Conservation (phyloP, 2,797 vertebrate genomes). For the Artibeus lituratus region DNA sequence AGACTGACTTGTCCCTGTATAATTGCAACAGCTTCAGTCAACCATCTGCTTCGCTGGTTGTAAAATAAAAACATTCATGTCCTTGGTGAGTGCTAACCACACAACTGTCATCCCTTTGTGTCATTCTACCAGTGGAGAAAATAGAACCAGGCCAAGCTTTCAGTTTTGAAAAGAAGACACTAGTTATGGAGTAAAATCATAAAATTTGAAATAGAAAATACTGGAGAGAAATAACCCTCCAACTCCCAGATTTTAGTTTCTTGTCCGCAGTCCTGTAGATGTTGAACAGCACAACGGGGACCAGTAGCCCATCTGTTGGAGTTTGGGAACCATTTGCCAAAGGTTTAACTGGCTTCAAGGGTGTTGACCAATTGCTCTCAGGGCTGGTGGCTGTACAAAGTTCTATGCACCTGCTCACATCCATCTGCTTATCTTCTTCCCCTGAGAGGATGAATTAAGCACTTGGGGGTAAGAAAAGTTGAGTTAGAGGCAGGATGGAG, state of each 20-base stretch:
- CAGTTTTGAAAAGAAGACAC: neutral
- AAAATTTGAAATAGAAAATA: slow-evolving; percentile 42
- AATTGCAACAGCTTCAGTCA: neutral
- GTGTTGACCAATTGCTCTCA: slow-evolving; percentile 43
- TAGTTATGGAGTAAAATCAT: slow-evolving; percentile 10
- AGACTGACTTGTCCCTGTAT: neutral
- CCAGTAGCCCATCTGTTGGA: slow-evolving; percentile 46
- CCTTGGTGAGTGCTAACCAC: slow-evolving; percentile 8
- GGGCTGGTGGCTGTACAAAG: neutral
- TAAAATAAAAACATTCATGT: slow-evolving; percentile 20
- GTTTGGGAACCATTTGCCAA: slow-evolving; percentile 21
- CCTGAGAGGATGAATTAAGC: neutral
- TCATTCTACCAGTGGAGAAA: neutral
- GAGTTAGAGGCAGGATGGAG: neutral
- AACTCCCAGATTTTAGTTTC: slow-evolving; percentile 14
- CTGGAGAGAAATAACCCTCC: slow-evolving; percentile 9
- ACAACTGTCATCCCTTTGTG: neutral
- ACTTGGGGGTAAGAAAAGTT: neutral
- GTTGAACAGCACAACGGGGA: neutral
- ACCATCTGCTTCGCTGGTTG: neutral
- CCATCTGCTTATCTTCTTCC: slow-evolving; percentile 18
- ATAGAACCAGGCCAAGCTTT: neutral
- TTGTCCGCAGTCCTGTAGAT: neutral
- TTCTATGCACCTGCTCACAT: neutral
- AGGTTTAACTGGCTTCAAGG: slow-evolving; percentile 51